phyloP scores from a whole-genome alignment of 2,797 vertebrate species.

The Cryptoprocta ferox region DNA sequence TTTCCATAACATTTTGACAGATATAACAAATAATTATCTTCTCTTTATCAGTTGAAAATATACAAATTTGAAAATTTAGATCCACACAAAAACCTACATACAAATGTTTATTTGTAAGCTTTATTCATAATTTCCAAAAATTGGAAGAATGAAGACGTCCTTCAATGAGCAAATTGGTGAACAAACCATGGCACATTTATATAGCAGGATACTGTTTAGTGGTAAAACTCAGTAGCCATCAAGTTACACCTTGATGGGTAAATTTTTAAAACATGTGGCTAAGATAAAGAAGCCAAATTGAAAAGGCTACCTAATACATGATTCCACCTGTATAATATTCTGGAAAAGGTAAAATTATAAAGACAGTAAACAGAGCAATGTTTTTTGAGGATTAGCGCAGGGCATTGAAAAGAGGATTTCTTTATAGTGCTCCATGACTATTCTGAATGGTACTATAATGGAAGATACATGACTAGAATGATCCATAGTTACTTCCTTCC shows the following conservation, averaged over 20 bases:
- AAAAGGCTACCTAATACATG: not conserved
- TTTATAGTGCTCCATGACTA: not conserved
- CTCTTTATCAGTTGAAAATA: not conserved
- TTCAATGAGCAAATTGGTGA: not conserved
- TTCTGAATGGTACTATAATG: not conserved
- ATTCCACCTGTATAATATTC: not conserved
- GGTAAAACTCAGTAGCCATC: not conserved
- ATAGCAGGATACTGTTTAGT: not conserved
- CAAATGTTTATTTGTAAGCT: conserved; percentile 4
- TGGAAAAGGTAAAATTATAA: not conserved
- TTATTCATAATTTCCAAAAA: not conserved
- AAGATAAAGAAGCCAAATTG: not conserved
- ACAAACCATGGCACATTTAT: not conserved
- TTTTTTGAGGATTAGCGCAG: not conserved
- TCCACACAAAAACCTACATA: not conserved
- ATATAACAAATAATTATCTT: not conserved
- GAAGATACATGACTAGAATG: not conserved
- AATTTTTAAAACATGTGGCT: not conserved
- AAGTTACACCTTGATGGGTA: not conserved
- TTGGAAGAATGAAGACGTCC: not conserved
- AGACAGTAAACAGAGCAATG: not conserved
- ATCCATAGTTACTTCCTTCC: not conserved
- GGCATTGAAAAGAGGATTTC: not conserved
- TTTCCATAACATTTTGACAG: not conserved
- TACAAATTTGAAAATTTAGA: not conserved